Evolutionary conservation across 2,888 invertebrate species (phyloP), one percentile per base, ranked within the genome.

Genomic region (Brachynemurus nebulosus): DNA sequence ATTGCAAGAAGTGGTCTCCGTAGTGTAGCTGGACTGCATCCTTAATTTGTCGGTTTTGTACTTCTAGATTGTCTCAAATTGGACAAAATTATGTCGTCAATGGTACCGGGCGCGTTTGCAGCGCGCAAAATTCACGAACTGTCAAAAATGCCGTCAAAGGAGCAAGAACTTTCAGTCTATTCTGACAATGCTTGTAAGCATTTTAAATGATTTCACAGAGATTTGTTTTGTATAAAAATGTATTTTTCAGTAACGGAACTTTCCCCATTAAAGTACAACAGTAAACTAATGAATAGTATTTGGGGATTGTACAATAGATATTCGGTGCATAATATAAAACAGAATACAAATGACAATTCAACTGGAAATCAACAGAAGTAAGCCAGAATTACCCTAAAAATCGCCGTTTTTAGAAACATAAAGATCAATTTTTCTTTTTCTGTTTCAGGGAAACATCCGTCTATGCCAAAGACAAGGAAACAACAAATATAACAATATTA

Each of bases 261-360:
- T 40, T 71, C 74, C 5, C 84, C 83, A 14, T 63, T 79, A 47
- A 82, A 85, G 58, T 89, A 89, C 65, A 88, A 80, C 64, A 81
- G 81, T 61, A 88, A 86, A 63, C 63, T 86, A 59, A 89, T 89
- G 89, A 86, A 86, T 62, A 85, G 86, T 64, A 86, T 89, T 61
- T 89, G 89, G 89, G 86, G 88, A n/a, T 68, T 80, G 50, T 89
- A 89, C 71, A 89, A 89, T 63, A 78, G 84, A 39, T 86, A 86
- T 61, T 88, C 89, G 1, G 84, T 86, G 1, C 86, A 89, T 57
- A 89, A 89, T 63, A 80, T 89, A 52, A 88, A 89, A 69, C 81
- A 80, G 57, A 69, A 78, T 55, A 79, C 77, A 57, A 81, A 82
- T 58, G 74, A 71, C 48, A 54, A 53, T 50, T 64, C 14, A 4